A percentile compares a stretch with the other conserved stretches of the same genome.
These are phyloP conservation scores for Globodera rostochiensis DNA, from an alignment of 1,140 invertebrate genomes.

Conservation along the genomic window DNA sequence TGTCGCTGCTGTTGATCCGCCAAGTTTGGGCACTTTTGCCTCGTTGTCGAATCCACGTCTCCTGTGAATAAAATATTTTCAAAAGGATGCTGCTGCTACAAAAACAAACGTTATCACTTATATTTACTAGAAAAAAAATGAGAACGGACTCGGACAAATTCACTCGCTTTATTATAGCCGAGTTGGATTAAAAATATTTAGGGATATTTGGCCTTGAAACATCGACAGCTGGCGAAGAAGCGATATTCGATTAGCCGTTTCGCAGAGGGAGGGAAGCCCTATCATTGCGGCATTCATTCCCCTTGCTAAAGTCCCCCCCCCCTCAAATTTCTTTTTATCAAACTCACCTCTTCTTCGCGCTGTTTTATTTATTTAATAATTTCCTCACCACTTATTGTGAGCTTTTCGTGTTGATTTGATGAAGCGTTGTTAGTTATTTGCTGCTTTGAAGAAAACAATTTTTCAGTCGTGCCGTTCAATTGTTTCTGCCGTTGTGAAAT, in stretches of 20 bases:
- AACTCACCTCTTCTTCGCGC: not conserved
- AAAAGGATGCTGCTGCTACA: too few species aligned
- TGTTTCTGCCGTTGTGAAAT: conserved; percentile 33
- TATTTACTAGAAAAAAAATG: too few species aligned
- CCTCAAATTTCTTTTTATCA: too few species aligned
- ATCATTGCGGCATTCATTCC: too few species aligned
- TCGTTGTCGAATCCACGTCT: not conserved
- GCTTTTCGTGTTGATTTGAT: not conserved
- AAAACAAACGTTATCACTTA: too few species aligned
- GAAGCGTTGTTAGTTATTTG: not conserved
- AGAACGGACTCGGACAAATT: too few species aligned
- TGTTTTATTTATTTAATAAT: not conserved
- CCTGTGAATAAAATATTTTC: not conserved
- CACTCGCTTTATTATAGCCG: too few species aligned
- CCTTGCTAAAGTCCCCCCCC: too few species aligned
- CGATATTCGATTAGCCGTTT: conserved; percentile 2
- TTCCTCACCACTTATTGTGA: not conserved
- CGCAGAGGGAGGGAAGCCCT: too few species aligned
- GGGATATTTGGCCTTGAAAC: not conserved
- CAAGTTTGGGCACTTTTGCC: conserved; percentile 1
- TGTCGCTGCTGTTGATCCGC: conserved; percentile 2
- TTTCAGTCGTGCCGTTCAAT: conserved; percentile 2
- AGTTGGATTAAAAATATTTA: too few species aligned
- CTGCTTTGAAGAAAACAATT: not conserved
- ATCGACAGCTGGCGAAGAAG: not conserved